Percentiles rank a stretch among this genome's conserved stretches.
Evolutionary conservation across 2,888 invertebrate species (phyloP).

Genomic region (Apeira syringaria): DNA sequence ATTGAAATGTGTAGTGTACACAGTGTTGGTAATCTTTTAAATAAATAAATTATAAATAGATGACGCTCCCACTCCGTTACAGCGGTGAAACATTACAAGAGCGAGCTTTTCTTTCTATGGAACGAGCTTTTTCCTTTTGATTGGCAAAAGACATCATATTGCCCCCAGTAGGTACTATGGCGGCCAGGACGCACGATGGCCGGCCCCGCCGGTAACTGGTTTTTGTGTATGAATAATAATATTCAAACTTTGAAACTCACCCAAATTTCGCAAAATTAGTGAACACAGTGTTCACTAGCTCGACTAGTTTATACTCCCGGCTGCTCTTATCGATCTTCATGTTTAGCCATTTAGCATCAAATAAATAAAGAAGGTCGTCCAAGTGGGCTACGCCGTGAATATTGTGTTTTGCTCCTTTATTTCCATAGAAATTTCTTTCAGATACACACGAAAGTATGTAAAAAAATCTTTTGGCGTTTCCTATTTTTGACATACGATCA

Average conservation of each 20-base stretch:
- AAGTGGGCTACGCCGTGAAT: conserved; percentile 51
- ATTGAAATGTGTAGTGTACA: no score
- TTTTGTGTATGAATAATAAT: no score
- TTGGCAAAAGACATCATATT: no score
- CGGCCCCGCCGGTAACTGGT: no score
- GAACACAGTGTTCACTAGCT: conserved; percentile 49
- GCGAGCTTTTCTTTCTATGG: no score
- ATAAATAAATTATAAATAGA: no score
- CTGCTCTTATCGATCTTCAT: conserved; percentile 42
- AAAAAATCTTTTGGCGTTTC: conserved; percentile 24
- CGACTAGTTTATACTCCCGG: conserved; percentile 47
- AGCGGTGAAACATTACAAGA: no score
- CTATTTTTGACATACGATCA: conserved; percentile 20
- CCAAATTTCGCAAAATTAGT: conserved; percentile 64
- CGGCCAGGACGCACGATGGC: no score
- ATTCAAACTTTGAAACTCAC: conserved; percentile 51
- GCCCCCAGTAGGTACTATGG: no score
- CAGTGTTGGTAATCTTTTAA: no score
- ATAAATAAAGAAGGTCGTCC: conserved; percentile 59
- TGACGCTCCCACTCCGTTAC: no score
- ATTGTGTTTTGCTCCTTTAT: conserved; percentile 39
- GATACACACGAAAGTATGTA: conserved; percentile 53
- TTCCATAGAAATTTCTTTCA: conserved; percentile 47
- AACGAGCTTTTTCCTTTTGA: no score
- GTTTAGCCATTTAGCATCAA: conserved; percentile 42